Evolutionary conservation across 2,888 invertebrate genomes (phyloP).

Genomic region (Limnephilus lunatus): DNA sequence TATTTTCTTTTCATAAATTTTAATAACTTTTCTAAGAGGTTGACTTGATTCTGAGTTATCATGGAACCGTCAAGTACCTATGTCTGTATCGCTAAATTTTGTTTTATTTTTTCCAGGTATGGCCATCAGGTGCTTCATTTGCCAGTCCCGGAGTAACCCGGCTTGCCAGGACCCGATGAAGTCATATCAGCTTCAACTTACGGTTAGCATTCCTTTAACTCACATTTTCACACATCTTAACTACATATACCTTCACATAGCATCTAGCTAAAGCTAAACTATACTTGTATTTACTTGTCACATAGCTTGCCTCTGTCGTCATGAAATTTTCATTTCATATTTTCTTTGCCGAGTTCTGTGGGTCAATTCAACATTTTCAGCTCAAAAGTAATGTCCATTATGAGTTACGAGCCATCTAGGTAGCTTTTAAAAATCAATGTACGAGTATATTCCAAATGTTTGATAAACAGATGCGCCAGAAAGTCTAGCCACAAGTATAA

Average conservation of each 20-base stretch:
- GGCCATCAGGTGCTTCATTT: slow-evolving; percentile 65
- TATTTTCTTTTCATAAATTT: no score
- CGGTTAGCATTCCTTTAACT: slow-evolving; percentile 47
- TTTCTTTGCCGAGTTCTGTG: background rate
- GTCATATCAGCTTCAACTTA: slow-evolving; percentile 58
- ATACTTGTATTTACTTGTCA: background rate
- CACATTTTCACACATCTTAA: background rate
- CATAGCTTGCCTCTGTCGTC: background rate
- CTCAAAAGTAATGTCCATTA: background rate
- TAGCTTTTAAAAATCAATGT: no score
- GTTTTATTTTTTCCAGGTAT: slow-evolving; percentile 55
- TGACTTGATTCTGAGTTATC: no score
- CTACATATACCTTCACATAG: background rate
- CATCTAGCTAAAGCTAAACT: background rate
- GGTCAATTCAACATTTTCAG: background rate
- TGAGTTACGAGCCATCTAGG: background rate
- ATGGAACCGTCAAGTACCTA: no score
- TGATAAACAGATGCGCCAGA: no score
- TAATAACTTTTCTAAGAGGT: no score
- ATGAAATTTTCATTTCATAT: background rate
- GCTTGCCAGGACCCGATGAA: slow-evolving; percentile 64
- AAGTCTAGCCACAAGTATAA: no score
- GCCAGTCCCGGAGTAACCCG: slow-evolving; percentile 63
- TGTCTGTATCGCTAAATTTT: background rate
- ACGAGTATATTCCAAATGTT: no score